Evolutionary conservation across 2,888 invertebrate genomes (phyloP), one percentile per base, ranked within the genome.

Genomic region (Drosophila ezoana): DNA sequence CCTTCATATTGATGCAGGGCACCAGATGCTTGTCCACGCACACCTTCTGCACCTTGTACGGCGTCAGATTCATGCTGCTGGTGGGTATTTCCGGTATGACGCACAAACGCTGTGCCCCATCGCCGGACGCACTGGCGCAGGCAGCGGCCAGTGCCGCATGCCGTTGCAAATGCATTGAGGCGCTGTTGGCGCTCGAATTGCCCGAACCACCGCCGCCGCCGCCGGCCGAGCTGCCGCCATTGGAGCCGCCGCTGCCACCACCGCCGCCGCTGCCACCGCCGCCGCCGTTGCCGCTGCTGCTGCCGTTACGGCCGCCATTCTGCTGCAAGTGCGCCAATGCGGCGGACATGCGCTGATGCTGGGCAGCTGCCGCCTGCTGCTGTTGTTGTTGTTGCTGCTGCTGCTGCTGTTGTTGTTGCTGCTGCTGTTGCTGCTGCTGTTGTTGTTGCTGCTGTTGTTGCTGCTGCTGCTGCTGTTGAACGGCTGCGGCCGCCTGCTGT

Each of bases 1-100:
- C 96, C 93, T 97, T 96, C 93, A 96, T 95, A 92, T 97, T 97
- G 90, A 97, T 96, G 92, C 96, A 97, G 57, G 96, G 96, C 81
- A 97, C 95, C 94, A 96, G 94, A 87, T 95, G 95, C 89, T 95
- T 95, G 90, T 96, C 96, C 59, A 97, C 95, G 71, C 95, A 93
- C 43, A 96, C 96, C 90, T 96, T 96, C 89, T 96, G 96, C 48
- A 97, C 95, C 93, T 95, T 96, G 93, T 95, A 96, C 84, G 96
- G 95, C 89, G 95, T 95, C 91, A 94, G 94, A 93, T 95, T 95
- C 91, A 94, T 94, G 88, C 95, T 94, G 90, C 94, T 94, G 69
- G 94, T 93, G 76, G 94, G 94, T 89, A 95, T 94, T 89, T 96
- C 96, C 18, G 95, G 94, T 87, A 96, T 96, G 69, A 95, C 94